Evolutionary conservation across 2,888 invertebrate species (phyloP).

Genomic region (Epirrhoe alternata): DNA sequence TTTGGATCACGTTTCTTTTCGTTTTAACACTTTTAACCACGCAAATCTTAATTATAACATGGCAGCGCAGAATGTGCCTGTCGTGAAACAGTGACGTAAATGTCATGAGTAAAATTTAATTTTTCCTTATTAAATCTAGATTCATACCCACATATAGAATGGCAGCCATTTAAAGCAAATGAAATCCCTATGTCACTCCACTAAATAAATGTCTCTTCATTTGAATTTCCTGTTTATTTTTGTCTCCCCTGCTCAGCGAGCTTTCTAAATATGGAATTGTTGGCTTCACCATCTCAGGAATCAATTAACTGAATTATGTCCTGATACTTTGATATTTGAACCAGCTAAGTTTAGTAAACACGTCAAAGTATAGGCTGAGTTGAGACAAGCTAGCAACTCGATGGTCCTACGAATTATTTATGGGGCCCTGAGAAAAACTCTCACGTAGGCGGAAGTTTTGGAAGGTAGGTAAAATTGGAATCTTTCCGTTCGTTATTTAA

Average conservation of each 20-base stretch:
- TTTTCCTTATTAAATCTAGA: slow-evolving; percentile 6
- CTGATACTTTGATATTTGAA: slow-evolving; percentile 1
- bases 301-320: slow-evolving; percentile 36
- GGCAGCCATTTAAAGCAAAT: slow-evolving; percentile 66
- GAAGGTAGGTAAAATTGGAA: background rate
- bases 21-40: background rate
- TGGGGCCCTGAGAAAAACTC: background rate
- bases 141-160: slow-evolving; percentile 47
- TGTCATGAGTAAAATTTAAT: background rate
- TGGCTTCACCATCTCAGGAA: slow-evolving; percentile 55
- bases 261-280: slow-evolving; percentile 62
- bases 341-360: background rate
- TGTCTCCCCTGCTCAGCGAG: slow-evolving; percentile 61
- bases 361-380: background rate
- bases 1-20: no score
- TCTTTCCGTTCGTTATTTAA: background rate
- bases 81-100: background rate
- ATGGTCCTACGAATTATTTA: background rate
- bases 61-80: background rate
- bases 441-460: background rate
- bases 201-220: slow-evolving; percentile 74
- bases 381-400: background rate
- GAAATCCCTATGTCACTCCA: slow-evolving; percentile 72
- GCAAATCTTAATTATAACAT: background rate
- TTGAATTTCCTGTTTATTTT: slow-evolving; percentile 79